These are phyloP conservation scores for Empis livida DNA, from an alignment of 2,888 invertebrate species.

Conservation along the genomic window DNA sequence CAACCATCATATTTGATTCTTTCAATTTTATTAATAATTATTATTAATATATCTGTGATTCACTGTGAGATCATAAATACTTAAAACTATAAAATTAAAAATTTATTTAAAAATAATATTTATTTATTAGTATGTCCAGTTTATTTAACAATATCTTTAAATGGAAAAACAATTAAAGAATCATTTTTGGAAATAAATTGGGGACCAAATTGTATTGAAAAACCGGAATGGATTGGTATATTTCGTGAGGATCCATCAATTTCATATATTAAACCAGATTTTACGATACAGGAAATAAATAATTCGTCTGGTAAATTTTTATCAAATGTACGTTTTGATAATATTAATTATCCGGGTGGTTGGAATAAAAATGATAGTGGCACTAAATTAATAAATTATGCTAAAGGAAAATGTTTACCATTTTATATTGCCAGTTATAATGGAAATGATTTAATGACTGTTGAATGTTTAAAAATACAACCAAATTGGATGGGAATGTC, in stretches of 20 bases:
- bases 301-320: conserved; percentile 39
- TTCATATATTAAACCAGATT: conserved; percentile 21
- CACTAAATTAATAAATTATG: conserved; percentile 17
- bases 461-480: conserved; percentile 62
- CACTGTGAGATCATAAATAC: too few species aligned
- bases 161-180: conserved; percentile 23
- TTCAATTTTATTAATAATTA: too few species aligned
- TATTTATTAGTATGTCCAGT: conserved; percentile 22
- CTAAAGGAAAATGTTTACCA: conserved; percentile 49
- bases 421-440: conserved; percentile 59
- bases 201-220: conserved; percentile 28
- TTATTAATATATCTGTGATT: too few species aligned
- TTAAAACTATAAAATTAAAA: too few species aligned
- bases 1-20: too few species aligned
- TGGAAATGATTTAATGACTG: conserved; percentile 44
- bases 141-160: conserved; percentile 27
- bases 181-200: conserved; percentile 28
- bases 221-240: conserved; percentile 31
- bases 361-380: conserved; percentile 40
- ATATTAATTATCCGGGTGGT: conserved; percentile 44
- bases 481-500: conserved; percentile 74
- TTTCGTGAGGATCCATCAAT: conserved; percentile 30
- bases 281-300: conserved; percentile 24
- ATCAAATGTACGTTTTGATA: conserved; percentile 36
- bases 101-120: too few species aligned